Percentiles rank a stretch among this genome's conserved stretches.
These are phyloP conservation scores for Beaufortia kweichowensis DNA, from an alignment of 2,113 vertebrate genomes.

Conservation along the genomic window DNA sequence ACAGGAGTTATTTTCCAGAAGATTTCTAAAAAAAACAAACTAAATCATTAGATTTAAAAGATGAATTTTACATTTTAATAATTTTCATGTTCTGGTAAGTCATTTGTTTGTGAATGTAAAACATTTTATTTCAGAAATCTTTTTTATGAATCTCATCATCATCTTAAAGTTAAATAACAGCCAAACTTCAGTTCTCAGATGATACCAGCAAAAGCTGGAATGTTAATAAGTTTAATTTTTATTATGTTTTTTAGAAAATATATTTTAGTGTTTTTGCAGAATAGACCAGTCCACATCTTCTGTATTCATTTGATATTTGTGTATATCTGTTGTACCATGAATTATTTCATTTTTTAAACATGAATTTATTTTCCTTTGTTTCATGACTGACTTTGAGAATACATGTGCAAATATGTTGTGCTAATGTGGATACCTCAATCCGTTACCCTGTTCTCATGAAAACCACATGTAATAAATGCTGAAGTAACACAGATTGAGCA, in stretches of 20 bases:
- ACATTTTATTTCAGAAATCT: no score
- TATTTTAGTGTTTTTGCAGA: neutral
- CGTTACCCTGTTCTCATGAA: neutral
- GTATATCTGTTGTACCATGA: neutral
- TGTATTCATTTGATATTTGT: constrained; percentile 1
- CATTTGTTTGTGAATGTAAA: no score
- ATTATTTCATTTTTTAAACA: neutral
- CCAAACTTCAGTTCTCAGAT: neutral
- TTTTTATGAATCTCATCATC: no score
- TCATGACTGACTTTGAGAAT: neutral
- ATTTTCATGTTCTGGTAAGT: no score
- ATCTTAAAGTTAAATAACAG: neutral
- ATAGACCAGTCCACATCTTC: neutral
- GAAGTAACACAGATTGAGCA: neutral
- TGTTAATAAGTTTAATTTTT: neutral
- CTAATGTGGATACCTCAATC: constrained; percentile 7
- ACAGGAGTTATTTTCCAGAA: no score
- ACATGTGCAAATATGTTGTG: neutral
- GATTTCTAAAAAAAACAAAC: no score
- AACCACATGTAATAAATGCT: neutral
- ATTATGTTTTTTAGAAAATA: neutral
- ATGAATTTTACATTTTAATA: no score
- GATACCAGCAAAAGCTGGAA: neutral
- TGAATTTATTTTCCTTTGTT: neutral
- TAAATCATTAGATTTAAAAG: no score